Base-by-base conservation (phyloP, 2,888 invertebrate species). In the Cremastobaeus sp. region DNA sequence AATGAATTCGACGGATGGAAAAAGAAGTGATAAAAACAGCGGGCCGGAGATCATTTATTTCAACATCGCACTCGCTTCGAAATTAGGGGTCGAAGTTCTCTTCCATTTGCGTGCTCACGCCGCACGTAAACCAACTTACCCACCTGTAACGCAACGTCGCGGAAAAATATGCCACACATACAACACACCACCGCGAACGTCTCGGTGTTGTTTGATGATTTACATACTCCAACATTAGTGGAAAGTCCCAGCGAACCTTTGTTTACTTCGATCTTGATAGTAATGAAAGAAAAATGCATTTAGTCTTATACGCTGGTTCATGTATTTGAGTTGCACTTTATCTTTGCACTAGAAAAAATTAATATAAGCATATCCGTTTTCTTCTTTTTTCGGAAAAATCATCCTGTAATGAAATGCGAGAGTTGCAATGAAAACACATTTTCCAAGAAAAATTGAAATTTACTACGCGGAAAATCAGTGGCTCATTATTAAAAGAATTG, bases 151-250 rank as follows among this genome's bases (percentile, higher is more conserved):
- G 70, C 62, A 60, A 62, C 50, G 66, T 60, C 47, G 39, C 70
- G 59, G 25, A 60, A 73, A 74, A 50, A 72, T 69, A 75, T 65
- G 66, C n/a, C n/a, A n/a, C 60, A 54, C 69, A 55, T 41, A 54
- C 52, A 50, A 32, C 65, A 72, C 54, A 55, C 62, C 52, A 64
- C 66, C 48, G 64, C 41, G 54, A 72, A 74, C 35, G 74, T 74
- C 64, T 54, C 66, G 74, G 68, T 69, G 66, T 76, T 77, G 78
- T 77, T 77, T 73, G 77, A 78, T 81, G 78, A 80, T 81, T 80
- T 80, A 79, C 78, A 77, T 74, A 72, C 74, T 57, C 54, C 54
- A 68, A 77, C 76, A 77, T 78, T 78, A 78, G 73, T 70, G 57
- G 34, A 64, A 73, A 65, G 73, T 60, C 66, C 37, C 35, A 55